Evolutionary conservation across 2,113 vertebrate species (phyloP).

Genomic region (Chelonoidis abingdonii): DNA sequence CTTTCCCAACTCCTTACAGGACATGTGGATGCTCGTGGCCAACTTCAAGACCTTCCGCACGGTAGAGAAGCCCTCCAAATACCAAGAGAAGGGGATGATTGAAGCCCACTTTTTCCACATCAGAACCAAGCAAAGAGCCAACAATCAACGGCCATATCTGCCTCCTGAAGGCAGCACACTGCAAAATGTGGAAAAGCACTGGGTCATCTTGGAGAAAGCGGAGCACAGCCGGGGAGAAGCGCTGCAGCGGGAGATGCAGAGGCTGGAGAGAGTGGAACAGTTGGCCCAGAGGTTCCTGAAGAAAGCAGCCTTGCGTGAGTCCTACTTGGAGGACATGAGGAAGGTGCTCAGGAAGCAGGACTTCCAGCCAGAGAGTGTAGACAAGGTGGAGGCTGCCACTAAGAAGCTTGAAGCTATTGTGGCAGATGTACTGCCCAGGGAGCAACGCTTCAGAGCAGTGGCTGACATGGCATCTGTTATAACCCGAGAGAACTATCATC

Average conservation of each 20-base stretch:
- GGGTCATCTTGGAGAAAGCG: conserved; percentile 84
- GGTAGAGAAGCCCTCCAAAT: conserved; percentile 90
- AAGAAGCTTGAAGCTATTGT: conserved; percentile 86
- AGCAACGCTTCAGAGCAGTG: conserved; percentile 85
- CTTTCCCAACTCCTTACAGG: conserved; percentile 88
- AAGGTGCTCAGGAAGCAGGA: conserved; percentile 82
- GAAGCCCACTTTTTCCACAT: conserved; percentile 90
- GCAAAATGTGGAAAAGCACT: conserved; percentile 86
- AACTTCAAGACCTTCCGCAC: conserved; percentile 88
- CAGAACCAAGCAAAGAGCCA: conserved; percentile 85
- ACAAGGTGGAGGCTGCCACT: conserved; percentile 80
- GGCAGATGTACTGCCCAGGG: conserved; percentile 85
- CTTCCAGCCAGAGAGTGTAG: conserved; percentile 64
- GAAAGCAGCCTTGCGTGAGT: conserved; percentile 87
- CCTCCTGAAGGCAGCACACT: conserved; percentile 79
- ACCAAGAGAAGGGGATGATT: conserved; percentile 87
- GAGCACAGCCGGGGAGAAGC: conserved; percentile 79
- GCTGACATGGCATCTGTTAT: conserved; percentile 81
- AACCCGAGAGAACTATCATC: conserved; percentile 85
- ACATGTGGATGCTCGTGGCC: conserved; percentile 84
- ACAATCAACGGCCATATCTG: conserved; percentile 86
- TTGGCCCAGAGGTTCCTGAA: conserved; percentile 85
- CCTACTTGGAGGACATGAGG: conserved; percentile 84
- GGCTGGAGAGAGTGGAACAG: conserved; percentile 88
- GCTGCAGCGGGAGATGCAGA: conserved; percentile 84